phyloP scores from a whole-genome alignment of 2,888 invertebrate genomes.

The Fragum whitleyi region DNA sequence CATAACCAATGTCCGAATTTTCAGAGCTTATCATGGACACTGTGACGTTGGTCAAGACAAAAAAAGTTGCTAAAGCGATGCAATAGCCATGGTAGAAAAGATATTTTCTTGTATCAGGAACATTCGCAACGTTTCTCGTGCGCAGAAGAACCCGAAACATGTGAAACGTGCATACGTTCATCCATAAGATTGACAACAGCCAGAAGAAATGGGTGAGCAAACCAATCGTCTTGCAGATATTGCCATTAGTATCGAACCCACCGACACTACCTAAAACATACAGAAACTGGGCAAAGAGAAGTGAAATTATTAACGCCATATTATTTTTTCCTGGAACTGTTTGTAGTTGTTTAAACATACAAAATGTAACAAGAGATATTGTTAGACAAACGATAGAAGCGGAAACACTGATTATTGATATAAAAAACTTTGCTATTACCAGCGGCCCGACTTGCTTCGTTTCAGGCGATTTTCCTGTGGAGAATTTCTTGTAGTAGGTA shows the following conservation, averaged over 20 bases:
- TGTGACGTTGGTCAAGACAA: slow-evolving; percentile 35
- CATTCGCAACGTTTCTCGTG: not conserved
- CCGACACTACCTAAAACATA: slow-evolving; percentile 22
- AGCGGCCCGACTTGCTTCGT: not conserved
- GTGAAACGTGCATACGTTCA: slow-evolving; percentile 56
- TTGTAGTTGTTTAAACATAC: slow-evolving; percentile 38
- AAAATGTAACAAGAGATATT: slow-evolving; percentile 36
- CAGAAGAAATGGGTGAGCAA: slow-evolving; percentile 51
- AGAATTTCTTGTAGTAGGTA: not conserved
- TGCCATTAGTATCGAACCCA: slow-evolving; percentile 19
- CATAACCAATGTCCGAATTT: slow-evolving; percentile 40
- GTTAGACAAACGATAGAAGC: slow-evolving; percentile 42
- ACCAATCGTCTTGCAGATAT: slow-evolving; percentile 39
- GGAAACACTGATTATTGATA: slow-evolving; percentile 33
- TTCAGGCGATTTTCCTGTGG: not conserved
- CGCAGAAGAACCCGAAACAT: slow-evolving; percentile 34
- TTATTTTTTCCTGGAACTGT: slow-evolving; percentile 58
- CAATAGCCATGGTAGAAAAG: slow-evolving; percentile 30
- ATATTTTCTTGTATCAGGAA: slow-evolving; percentile 21
- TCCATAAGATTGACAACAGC: slow-evolving; percentile 54
- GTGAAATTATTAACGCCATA: slow-evolving; percentile 33
- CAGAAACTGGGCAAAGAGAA: slow-evolving; percentile 45
- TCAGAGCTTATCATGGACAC: slow-evolving; percentile 17
- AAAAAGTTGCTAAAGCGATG: slow-evolving; percentile 13
- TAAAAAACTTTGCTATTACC: not conserved